A percentile compares a stretch with the other conserved stretches of the same genome.
These are phyloP conservation scores for Epinotia demarniana DNA, from an alignment of 2,888 invertebrate species.

Conservation along the genomic window DNA sequence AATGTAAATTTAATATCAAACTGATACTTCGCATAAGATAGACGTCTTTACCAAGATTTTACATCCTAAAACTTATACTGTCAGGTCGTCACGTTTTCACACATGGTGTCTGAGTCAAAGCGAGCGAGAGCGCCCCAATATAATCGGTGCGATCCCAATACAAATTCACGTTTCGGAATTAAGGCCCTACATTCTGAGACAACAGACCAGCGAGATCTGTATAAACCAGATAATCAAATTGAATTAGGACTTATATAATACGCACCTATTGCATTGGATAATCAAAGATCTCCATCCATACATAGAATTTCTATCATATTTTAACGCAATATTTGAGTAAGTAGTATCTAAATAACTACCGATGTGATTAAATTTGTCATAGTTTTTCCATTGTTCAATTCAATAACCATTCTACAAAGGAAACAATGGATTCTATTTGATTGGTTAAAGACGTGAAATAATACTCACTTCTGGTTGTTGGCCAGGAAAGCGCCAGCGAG, in stretches of 20 bases:
- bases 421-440: not conserved
- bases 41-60: no score
- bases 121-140: not conserved
- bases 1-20: no score
- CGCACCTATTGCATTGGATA: not conserved
- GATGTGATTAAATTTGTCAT: conserved; percentile 1
- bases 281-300: no score
- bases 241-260: not conserved
- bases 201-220: not conserved
- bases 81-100: no score
- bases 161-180: not conserved
- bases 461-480: conserved; percentile 86
- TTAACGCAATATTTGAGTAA: not conserved
- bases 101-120: no score
- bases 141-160: not conserved
- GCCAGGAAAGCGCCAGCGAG: conserved; percentile 90
- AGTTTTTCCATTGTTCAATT: not conserved
- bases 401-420: not conserved
- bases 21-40: no score
- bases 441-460: not conserved
- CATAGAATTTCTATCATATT: not conserved
- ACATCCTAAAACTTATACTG: no score
- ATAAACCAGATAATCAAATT: not conserved
- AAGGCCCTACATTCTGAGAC: not conserved
- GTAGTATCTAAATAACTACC: not conserved